Percentiles rank a stretch among this genome's conserved stretches.
phyloP scores from a whole-genome alignment of 2,888 invertebrate species.

The Lasius fuliginosus region DNA sequence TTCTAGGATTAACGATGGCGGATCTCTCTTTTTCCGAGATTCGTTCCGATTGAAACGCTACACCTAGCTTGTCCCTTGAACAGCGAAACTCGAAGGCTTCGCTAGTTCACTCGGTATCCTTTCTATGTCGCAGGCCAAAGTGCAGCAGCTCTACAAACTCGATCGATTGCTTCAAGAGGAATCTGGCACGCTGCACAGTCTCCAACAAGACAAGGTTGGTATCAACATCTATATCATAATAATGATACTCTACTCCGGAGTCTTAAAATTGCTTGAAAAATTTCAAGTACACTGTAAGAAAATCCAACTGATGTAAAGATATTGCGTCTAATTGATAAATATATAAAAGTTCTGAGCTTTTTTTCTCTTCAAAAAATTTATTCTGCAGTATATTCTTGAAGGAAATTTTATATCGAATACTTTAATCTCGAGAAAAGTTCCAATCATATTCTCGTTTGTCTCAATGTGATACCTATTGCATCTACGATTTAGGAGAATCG shows the following conservation, averaged over 20 bases:
- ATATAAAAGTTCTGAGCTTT: not conserved
- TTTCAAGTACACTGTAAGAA: not conserved
- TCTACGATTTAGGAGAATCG: not conserved
- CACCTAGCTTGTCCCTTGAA: conserved; percentile 31
- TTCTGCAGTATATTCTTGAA: not conserved
- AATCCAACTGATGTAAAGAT: no score
- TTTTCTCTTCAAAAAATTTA: conserved; percentile 6
- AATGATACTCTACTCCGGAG: not conserved
- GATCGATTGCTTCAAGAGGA: conserved; percentile 92
- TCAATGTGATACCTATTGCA: not conserved
- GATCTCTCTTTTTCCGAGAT: conserved; percentile 25
- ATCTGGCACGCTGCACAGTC: conserved; percentile 90
- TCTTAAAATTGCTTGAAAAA: not conserved
- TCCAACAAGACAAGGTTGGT: conserved; percentile 91
- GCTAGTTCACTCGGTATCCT: conserved; percentile 56
- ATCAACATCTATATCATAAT: conserved; percentile 29
- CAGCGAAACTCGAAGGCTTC: conserved; percentile 49
- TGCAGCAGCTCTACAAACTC: conserved; percentile 92
- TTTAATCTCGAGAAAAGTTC: not conserved
- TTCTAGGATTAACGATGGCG: conserved; percentile 27
- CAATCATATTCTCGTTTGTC: not conserved
- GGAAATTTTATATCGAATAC: not conserved
- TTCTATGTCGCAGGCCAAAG: conserved; percentile 88
- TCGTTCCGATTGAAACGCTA: conserved; percentile 68
- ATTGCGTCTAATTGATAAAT: not conserved